A percentile compares a stretch with the other conserved stretches of the same genome.
Conservation (phyloP, 2,888 invertebrate species). For the Hirtodrosophila alboralis region DNA sequence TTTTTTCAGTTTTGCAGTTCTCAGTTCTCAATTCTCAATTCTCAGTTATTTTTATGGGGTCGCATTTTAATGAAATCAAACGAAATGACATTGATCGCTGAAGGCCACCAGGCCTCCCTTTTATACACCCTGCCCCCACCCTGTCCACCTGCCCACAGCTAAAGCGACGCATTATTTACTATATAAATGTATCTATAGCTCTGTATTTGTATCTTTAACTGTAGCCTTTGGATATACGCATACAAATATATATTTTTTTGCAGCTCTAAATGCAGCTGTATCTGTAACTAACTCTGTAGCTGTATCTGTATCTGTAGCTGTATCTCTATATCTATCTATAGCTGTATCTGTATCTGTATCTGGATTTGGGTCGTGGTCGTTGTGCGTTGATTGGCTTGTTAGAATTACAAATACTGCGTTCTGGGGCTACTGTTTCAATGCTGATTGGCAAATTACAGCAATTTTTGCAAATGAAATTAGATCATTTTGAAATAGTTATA, state of each 20-base stretch:
- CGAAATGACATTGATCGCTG: slow-evolving; percentile 82
- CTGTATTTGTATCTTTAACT: slow-evolving; percentile 20
- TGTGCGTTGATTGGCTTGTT: slow-evolving; percentile 61
- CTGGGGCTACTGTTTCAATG: slow-evolving; percentile 68
- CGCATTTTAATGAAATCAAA: slow-evolving; percentile 75
- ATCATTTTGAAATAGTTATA: slow-evolving; percentile 76
- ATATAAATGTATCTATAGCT: slow-evolving; percentile 2
- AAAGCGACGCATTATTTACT: slow-evolving; percentile 1
- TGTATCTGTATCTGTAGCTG: slow-evolving; percentile 13
- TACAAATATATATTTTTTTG: not conserved
- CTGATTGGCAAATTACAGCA: slow-evolving; percentile 79
- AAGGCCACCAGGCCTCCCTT: slow-evolving; percentile 68
- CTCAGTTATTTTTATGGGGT: slow-evolving; percentile 58
- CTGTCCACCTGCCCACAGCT: not conserved
- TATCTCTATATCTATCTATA: slow-evolving; percentile 10
- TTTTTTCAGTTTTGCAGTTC: no score
- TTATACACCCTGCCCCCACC: not conserved
- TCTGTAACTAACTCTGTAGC: slow-evolving; percentile 9
- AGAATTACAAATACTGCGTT: slow-evolving; percentile 28
- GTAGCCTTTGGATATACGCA: no score
- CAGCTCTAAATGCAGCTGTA: not conserved
- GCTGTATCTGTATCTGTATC: slow-evolving; percentile 30
- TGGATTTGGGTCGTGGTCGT: slow-evolving; percentile 78
- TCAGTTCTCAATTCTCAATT: slow-evolving; percentile 16
- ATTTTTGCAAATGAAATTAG: slow-evolving; percentile 74